phyloP scores from a whole-genome alignment of 2,888 invertebrate species.

The Torymus aiolomorphi region DNA sequence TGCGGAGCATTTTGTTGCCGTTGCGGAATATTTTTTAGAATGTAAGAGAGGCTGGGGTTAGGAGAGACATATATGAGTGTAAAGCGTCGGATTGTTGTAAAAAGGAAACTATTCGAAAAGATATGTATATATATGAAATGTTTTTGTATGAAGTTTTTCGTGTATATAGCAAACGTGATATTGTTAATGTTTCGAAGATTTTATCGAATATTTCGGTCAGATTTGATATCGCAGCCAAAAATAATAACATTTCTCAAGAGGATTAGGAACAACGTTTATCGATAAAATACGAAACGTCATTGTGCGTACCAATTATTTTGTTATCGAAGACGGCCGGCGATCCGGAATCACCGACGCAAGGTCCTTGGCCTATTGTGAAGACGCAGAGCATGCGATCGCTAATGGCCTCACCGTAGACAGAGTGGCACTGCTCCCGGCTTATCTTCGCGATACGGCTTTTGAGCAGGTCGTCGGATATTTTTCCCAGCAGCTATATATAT shows the following conservation, averaged over 20 bases:
- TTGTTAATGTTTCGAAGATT: too few species aligned
- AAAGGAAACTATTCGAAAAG: too few species aligned
- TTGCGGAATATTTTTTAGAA: background rate
- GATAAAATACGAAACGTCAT: background rate
- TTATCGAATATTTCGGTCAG: too few species aligned
- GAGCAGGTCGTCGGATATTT: slow-evolving; percentile 60
- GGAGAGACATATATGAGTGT: too few species aligned
- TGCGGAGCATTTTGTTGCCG: background rate
- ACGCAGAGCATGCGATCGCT: slow-evolving; percentile 66
- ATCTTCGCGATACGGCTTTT: slow-evolving; percentile 60
- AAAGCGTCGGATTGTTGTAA: too few species aligned
- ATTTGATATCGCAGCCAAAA: too few species aligned
- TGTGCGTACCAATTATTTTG: slow-evolving; percentile 61
- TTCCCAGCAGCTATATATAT: slow-evolving; percentile 60
- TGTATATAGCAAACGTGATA: too few species aligned
- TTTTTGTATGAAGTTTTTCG: too few species aligned
- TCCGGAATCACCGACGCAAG: slow-evolving; percentile 68
- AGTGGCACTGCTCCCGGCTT: slow-evolving; percentile 58
- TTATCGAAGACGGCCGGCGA: slow-evolving; percentile 61
- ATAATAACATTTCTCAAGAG: too few species aligned
- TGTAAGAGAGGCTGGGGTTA: too few species aligned
- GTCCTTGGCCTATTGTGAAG: slow-evolving; percentile 55
- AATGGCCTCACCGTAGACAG: slow-evolving; percentile 55
- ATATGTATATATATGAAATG: too few species aligned
- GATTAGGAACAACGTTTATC: too few species aligned